Percentiles rank a stretch among this genome's conserved stretches.
Conservation (phyloP, 2,888 invertebrate species). For the Melieria omissa region DNA sequence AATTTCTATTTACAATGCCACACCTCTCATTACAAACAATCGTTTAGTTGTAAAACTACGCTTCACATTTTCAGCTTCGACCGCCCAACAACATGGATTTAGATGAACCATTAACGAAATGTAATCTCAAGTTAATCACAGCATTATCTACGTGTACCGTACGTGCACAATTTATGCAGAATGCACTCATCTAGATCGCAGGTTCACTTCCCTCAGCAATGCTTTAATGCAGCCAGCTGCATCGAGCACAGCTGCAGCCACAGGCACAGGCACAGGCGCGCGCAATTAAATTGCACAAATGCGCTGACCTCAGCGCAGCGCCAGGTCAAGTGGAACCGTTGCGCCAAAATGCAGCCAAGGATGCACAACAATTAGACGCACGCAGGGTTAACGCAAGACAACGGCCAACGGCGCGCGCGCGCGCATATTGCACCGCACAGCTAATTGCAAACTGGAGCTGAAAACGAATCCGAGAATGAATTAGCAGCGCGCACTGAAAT, state of each 20-base stretch:
- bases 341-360: slow-evolving; percentile 53
- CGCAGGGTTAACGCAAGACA: slow-evolving; percentile 39
- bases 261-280: background rate
- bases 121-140: too few species aligned
- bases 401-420: background rate
- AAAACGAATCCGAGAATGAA: background rate
- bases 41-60: too few species aligned
- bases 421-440: slow-evolving; percentile 39
- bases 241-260: too few species aligned
- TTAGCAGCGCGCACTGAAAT: background rate
- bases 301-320: slow-evolving; percentile 40
- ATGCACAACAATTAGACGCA: slow-evolving; percentile 59
- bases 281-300: slow-evolving; percentile 30
- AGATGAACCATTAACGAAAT: too few species aligned
- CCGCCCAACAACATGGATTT: too few species aligned
- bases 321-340: slow-evolving; percentile 48
- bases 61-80: too few species aligned
- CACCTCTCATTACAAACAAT: too few species aligned
- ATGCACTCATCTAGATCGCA: too few species aligned
- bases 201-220: too few species aligned
- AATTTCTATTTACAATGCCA: too few species aligned
- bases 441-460: slow-evolving; percentile 60
- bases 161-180: background rate
- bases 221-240: too few species aligned
- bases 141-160: background rate